Evolutionary conservation across 2,797 vertebrate species (phyloP).

Genomic region (Pseudocheirus occidentalis): DNA sequence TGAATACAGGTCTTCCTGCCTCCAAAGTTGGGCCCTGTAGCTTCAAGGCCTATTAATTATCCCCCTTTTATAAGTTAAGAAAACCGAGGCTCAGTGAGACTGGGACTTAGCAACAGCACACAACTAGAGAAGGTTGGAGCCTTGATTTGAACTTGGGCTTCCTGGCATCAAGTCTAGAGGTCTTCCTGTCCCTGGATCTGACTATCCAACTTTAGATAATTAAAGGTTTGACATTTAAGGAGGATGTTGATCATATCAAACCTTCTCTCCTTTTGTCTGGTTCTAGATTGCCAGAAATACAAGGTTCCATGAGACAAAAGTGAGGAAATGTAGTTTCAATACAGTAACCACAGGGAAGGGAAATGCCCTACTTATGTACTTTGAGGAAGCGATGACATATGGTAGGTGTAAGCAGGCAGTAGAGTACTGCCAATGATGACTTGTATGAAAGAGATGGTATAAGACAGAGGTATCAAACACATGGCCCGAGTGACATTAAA

Average conservation of each 20-base stretch:
- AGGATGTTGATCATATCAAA: not conserved
- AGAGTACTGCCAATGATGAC: not conserved
- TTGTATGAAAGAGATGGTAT: not conserved
- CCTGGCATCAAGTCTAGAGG: not conserved
- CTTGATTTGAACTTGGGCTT: not conserved
- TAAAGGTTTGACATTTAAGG: not conserved
- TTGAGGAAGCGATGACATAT: not conserved
- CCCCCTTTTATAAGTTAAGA: not conserved
- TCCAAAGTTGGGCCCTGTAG: not conserved
- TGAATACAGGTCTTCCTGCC: not conserved
- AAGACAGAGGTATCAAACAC: not conserved
- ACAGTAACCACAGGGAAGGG: not conserved
- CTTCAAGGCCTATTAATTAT: not conserved
- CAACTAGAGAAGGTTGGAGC: not conserved
- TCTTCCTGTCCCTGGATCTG: not conserved
- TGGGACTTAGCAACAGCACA: not conserved
- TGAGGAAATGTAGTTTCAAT: not conserved
- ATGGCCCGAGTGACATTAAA: not conserved
- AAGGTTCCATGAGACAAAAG: not conserved
- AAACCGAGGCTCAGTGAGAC: not conserved
- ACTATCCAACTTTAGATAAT: not conserved
- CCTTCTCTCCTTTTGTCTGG: not conserved
- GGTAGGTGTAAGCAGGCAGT: not conserved
- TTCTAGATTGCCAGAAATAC: not conserved
- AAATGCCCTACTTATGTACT: not conserved